Percentiles rank a stretch among this genome's conserved stretches.
These are phyloP conservation scores for Atopsyche davidsoni DNA, from an alignment of 1,140 invertebrate species.

Conservation along the genomic window DNA sequence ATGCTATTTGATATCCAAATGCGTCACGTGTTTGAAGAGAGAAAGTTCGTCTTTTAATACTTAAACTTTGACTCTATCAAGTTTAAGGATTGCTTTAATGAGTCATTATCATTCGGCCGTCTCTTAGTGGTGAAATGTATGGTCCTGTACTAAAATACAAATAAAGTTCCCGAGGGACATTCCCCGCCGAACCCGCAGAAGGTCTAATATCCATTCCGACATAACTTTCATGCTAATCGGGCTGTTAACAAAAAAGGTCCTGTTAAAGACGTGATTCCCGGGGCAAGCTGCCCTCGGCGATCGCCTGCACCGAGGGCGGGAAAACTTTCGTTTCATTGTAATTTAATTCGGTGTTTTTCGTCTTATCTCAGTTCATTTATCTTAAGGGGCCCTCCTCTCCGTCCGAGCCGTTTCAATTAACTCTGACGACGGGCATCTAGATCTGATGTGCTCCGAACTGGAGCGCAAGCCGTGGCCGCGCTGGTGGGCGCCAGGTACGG, in stretches of 20 bases:
- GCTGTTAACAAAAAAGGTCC: slow-evolving; percentile 7
- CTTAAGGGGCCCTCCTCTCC: slow-evolving; percentile 21
- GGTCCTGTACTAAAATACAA: too few species aligned
- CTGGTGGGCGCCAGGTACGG: too few species aligned
- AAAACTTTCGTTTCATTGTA: slow-evolving; percentile 31
- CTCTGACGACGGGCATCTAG: slow-evolving; percentile 18
- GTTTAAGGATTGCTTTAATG: too few species aligned
- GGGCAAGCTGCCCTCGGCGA: not conserved
- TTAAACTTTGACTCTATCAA: too few species aligned
- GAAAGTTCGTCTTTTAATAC: too few species aligned
- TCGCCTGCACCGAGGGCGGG: slow-evolving; percentile 2
- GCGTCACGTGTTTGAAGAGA: too few species aligned
- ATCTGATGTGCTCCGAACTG: slow-evolving; percentile 2
- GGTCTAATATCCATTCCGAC: not conserved
- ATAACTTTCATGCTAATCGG: slow-evolving; percentile 7
- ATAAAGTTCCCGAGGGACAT: too few species aligned
- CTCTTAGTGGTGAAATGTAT: too few species aligned
- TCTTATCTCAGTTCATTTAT: slow-evolving; percentile 31
- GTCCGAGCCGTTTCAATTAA: slow-evolving; percentile 29
- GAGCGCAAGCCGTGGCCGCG: too few species aligned
- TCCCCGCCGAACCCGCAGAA: not conserved
- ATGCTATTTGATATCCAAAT: too few species aligned
- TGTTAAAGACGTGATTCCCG: not conserved
- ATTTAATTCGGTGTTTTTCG: slow-evolving; percentile 31
- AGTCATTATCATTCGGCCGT: too few species aligned